Percentiles rank a stretch among this genome's conserved stretches.
These are phyloP conservation scores for Anguilla megastoma DNA, from an alignment of 2,797 vertebrate species.

Conservation along the genomic window DNA sequence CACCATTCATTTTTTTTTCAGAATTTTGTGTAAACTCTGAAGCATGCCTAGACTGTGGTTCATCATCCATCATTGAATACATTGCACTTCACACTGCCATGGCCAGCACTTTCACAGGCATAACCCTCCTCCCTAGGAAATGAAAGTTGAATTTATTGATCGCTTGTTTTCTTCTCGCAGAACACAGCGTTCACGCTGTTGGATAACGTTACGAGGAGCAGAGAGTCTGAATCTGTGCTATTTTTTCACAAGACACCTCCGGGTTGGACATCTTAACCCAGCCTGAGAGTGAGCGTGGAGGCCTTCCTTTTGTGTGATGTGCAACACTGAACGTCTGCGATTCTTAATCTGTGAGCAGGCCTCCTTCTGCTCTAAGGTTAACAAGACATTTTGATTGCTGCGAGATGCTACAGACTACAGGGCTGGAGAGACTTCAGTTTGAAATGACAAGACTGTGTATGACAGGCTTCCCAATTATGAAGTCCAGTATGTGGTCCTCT, in stretches of 20 bases:
- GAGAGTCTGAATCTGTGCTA: background rate
- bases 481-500: constrained; percentile 30
- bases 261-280: background rate
- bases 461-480: constrained; percentile 31
- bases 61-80: constrained; percentile 6
- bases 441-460: constrained; percentile 21
- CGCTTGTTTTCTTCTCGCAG: background rate
- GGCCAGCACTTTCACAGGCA: background rate
- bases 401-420: background rate
- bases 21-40: background rate
- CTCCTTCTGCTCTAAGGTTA: constrained; percentile 7
- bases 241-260: background rate
- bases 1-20: background rate
- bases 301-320: background rate
- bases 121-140: background rate
- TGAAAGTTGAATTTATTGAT: background rate
- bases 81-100: background rate
- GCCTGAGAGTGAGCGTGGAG: background rate
- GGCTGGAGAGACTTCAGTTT: constrained; percentile 18
- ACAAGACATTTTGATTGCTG: constrained; percentile 13
- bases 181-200: background rate
- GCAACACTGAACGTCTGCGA: background rate
- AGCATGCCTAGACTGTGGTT: background rate
- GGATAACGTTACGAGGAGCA: background rate
- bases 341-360: background rate